Base-by-base conservation (phyloP, 1,140 invertebrate species). In the Caerostris darwini region DNA sequence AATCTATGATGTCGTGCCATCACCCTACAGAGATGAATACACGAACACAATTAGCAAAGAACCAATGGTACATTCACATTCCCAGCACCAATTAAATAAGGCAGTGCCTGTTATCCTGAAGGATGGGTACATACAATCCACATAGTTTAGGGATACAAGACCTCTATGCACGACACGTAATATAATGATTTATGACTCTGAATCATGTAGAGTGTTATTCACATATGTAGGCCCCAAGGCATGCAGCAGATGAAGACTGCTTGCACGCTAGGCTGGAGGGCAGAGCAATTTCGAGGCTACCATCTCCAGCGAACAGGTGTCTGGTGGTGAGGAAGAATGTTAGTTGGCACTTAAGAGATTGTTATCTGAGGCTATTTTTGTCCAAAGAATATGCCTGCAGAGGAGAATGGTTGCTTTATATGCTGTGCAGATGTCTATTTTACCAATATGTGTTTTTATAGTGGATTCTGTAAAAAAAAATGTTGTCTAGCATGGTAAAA, bases 111-210 rank as follows among this genome's bases (percentile, higher is more conserved):
- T 77, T 12, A 34, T 77, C 12, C 34, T 8, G 12, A 53, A 8
- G 50, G 71, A 77, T 77, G 71, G 71, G 71, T 77, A 34, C 34
- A 34, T 77, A 53, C 71, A 77, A 77, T 77, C 71, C 71, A 77
- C 71, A 77, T 77, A 53, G 71, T 12, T 77, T 77, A 7, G 7
- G 12, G 3, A 34, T 50, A 34, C 71, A 53, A 34, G 71, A 50
- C 19, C 14, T 50, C 71, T 50, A 77, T 77, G 71, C 71, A 77
- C 71, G 71, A 77, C 71, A 77, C 71, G 71, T 77, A 77, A 50
- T 77, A 12, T 12, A 77, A 77, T 77, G 71, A 77, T 77, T 77
- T 77, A 77, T 77, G 71, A 77, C 12, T 3, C 10, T 5, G 50
- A 77, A 50, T 77, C 34, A 77, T 77, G 71, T 12, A 12, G 12